Evolutionary conservation across 2,113 vertebrate species (phyloP), one percentile per base, ranked within the genome.

Genomic region (Argyrosomus japonicus): DNA sequence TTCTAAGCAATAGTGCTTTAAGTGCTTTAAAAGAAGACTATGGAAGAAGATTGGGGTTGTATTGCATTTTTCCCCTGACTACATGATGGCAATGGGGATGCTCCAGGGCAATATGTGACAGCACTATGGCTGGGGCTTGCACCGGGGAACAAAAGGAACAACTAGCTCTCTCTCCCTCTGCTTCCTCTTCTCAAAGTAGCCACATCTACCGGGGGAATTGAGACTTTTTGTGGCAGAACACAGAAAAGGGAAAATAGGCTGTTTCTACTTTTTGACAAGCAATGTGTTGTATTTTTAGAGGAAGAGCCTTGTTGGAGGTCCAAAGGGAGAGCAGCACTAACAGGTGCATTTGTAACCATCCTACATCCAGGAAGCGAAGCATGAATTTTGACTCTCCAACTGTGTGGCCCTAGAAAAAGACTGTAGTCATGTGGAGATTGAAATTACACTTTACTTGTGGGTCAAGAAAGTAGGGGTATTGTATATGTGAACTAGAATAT

Each of bases 211-310:
- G 1, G 60, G 85, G 62, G 75, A 77, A 80, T 74, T 72, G 48
- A 86, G 75, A 75, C 58, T 84, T 81, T 70, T 70, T 73, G 70
- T 68, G 51, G 77, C 64, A 82, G 56, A 74, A 74, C 60, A 83
- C 64, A 62, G 50, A 18, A 40, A 72, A 75, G 40, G 23, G 56
- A 76, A 84, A 78, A 84, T 15, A 73, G 65, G 75, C 80, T 75
- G 71, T 27, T n/a, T 77, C 65, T 53, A 74, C 77, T 84, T 70
- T 72, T 73, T 82, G 61, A 85, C 62, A 71, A 87, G 62, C 75
- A 74, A 47, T 53, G 63, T 48, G 60, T 50, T 75, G 68, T 83
- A 70, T 89, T 90, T 84, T 87, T 84, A 73, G 72, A 77, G 72
- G 43, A 68, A 83, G 54, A 82, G 36, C 62, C 21, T 76, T 71